phyloP scores from a whole-genome alignment of 2,888 invertebrate species.

The Latrodectus elegans region DNA sequence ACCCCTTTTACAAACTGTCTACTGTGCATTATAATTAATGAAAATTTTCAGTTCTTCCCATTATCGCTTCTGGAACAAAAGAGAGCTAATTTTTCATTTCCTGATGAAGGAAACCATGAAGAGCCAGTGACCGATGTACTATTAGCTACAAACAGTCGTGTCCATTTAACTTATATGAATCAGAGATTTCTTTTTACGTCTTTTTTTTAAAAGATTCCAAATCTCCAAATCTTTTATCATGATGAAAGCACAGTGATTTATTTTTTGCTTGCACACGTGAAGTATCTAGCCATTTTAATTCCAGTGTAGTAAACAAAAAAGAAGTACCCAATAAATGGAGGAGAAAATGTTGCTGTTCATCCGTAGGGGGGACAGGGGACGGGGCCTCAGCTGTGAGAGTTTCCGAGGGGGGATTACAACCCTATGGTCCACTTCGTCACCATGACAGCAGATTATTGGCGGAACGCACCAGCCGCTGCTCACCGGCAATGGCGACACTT shows the following conservation, averaged over 20 bases:
- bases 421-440: constrained; percentile 67
- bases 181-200: not conserved
- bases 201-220: not conserved
- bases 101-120: too few relatives aligned
- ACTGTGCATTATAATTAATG: too few relatives aligned
- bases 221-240: constrained; percentile 23
- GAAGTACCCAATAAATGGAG: constrained; percentile 42
- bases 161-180: too few relatives aligned
- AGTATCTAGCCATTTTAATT: constrained; percentile 41
- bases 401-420: constrained; percentile 53
- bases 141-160: too few relatives aligned
- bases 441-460: constrained; percentile 68
- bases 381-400: constrained; percentile 31
- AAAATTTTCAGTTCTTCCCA: too few relatives aligned
- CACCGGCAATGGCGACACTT: constrained; percentile 59
- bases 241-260: constrained; percentile 24
- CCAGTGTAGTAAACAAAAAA: constrained; percentile 30
- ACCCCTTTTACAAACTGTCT: too few relatives aligned
- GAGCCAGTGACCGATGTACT: too few relatives aligned
- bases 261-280: constrained; percentile 13
- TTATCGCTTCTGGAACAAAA: too few relatives aligned
- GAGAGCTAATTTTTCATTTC: too few relatives aligned
- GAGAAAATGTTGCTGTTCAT: constrained; percentile 60
- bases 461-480: constrained; percentile 43
- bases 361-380: constrained; percentile 9